phyloP scores from a whole-genome alignment of 2,113 vertebrate species.

The Notiomystis cincta region DNA sequence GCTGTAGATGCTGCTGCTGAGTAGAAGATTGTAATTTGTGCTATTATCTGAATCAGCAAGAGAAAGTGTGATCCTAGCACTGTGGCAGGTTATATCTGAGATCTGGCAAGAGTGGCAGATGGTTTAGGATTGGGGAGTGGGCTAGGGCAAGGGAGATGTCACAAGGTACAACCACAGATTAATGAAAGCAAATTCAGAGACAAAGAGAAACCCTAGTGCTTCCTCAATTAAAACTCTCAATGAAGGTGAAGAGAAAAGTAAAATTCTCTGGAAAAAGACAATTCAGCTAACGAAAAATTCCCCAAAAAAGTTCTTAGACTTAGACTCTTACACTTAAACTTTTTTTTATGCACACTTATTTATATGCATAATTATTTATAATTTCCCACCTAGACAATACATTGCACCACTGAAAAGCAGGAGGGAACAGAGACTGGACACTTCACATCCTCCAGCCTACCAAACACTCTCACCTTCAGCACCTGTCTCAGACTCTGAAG shows the following conservation, averaged over 20 bases:
- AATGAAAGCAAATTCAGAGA: background rate
- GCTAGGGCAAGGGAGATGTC: background rate
- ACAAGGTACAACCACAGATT: background rate
- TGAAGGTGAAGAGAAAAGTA: background rate
- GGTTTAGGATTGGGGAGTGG: background rate
- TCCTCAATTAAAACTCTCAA: background rate
- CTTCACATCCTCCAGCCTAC: background rate
- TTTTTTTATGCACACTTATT: background rate
- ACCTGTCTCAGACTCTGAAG: background rate
- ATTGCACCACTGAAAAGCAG: background rate
- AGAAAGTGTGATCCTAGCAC: background rate
- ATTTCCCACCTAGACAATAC: background rate
- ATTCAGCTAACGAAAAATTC: background rate
- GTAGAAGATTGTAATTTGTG: background rate
- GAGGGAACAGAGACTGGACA: background rate
- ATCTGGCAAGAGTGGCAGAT: background rate
- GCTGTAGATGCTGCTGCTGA: background rate
- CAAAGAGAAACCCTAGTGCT: background rate
- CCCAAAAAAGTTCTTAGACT: background rate
- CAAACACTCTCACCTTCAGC: rapidly evolving
- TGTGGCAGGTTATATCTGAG: background rate
- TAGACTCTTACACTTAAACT: background rate
- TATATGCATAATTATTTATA: background rate
- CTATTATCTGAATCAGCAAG: background rate
- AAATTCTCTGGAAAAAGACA: background rate